Conservation (phyloP, 2,888 invertebrate genomes). For the Acanthosepion lycidas region DNA sequence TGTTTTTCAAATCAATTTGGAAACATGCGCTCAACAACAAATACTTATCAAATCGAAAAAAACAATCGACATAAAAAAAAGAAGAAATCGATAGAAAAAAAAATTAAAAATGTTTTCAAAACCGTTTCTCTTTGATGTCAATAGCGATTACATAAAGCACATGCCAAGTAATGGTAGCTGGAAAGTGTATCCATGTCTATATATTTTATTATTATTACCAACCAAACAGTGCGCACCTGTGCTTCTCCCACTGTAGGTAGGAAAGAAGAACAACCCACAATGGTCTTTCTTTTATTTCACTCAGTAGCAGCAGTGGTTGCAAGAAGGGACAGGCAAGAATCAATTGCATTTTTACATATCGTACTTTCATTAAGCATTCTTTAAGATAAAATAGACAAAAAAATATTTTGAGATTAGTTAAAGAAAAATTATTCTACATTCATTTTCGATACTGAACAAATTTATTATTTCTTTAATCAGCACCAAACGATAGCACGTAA, state of each 20-base stretch:
- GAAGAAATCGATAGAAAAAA: not conserved
- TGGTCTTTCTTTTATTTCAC: not conserved
- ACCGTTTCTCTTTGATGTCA: not conserved
- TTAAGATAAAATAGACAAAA: no score
- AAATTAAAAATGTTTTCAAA: not conserved
- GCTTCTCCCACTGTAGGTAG: constrained; percentile 17
- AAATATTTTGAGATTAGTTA: no score
- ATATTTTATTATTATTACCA: not conserved
- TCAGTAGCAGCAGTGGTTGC: not conserved
- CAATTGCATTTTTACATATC: constrained; percentile 4
- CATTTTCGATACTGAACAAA: no score
- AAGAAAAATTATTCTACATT: no score
- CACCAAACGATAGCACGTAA: no score
- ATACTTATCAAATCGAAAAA: no score
- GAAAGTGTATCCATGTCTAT: not conserved
- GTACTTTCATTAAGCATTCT: not conserved
- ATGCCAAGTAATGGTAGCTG: no score
- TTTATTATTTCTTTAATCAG: no score
- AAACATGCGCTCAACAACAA: no score
- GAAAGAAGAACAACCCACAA: not conserved
- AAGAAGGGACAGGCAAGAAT: not conserved
- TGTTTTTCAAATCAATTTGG: no score
- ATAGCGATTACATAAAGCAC: no score
- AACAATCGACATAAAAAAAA: no score
- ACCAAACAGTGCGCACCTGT: not conserved